Base-by-base conservation (phyloP, 1,140 invertebrate genomes). In the Trissolcus basalis region DNA sequence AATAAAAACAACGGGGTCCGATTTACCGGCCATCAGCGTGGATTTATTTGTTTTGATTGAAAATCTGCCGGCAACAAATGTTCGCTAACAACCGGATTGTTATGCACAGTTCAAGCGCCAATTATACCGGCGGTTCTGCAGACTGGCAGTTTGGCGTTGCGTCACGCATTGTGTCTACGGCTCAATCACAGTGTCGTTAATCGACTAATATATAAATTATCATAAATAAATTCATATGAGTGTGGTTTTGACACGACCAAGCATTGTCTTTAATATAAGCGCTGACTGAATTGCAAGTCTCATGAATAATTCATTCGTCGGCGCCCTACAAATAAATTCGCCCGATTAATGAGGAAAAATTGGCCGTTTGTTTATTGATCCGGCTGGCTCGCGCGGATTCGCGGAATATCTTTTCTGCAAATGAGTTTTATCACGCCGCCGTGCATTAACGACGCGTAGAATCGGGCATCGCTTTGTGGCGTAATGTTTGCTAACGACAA, bases 181-280 rank as follows among this genome's bases (percentile, higher is more conserved):
- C 61, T 77, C 63, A 71, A 77, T 67, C 67, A 56, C 56, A 56
- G 67, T 60, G 55, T 56, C 49, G 45, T 69, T 76, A 71, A 63
- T 60, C 61, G 47, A 15, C 60, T 64, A 64, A 64, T 69, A 45
- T 44, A 16, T 60, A 53, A 45, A 44, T 55, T 41, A 19, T 35
- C n/a, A 27, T 39, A n/a, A 1, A 39, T 11, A n/a, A 39, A 19
- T 19, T 48, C 43, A 14, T 8, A n/a, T 19, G 45, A 19, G 45
- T n/a, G 9, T 48, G 45, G 9, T 3, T 48, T 9, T 48, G 16
- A 27, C 19, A 27, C 19, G 2, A 6, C 2, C 19, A 55, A n/a
- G 55, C 43, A 65, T 65, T 41, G 53, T 56, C 58, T 43, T 35
- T 16, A 43, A 58, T 19, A 43, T 44, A 53, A 33, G 13, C 50